These are phyloP conservation scores for Streblospio benedicti DNA, from an alignment of 1,140 invertebrate genomes.

Conservation along the genomic window DNA sequence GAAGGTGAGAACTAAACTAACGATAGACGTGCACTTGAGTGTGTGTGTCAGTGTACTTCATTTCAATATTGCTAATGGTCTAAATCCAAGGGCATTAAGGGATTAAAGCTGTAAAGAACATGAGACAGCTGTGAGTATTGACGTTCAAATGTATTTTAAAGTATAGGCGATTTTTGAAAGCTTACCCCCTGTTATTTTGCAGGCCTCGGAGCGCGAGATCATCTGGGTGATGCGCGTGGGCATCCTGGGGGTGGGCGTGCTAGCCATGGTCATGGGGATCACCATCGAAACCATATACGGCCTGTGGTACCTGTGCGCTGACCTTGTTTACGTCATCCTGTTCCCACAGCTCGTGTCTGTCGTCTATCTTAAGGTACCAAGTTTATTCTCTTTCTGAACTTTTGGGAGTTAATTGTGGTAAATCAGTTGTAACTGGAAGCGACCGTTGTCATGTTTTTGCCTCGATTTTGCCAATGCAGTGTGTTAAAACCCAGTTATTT, in stretches of 20 bases:
- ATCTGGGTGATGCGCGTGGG: conserved; percentile 93
- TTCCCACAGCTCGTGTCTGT: conserved; percentile 97
- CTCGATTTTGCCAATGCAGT: neutral
- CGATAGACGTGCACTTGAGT: neutral
- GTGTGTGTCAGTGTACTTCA: too few relatives aligned
- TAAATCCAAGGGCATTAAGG: neutral
- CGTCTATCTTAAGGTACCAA: conserved; percentile 86
- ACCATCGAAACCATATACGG: conserved; percentile 95
- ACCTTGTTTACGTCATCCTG: conserved; percentile 93
- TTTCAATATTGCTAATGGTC: too few relatives aligned
- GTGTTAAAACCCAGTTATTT: too few relatives aligned
- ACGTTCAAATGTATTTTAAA: too few relatives aligned
- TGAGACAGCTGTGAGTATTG: too few relatives aligned
- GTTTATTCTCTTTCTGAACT: too few relatives aligned
- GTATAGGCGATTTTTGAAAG: too few relatives aligned
- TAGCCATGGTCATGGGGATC: conserved; percentile 90
- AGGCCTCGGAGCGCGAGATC: conserved; percentile 63
- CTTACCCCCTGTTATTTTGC: neutral
- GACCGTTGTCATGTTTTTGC: conserved; percentile 55
- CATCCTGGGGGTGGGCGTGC: conserved; percentile 83
- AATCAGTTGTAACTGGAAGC: neutral
- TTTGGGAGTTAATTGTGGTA: too few relatives aligned
- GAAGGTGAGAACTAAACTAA: conserved; percentile 18
- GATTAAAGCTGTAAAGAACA: neutral
- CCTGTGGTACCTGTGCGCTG: conserved; percentile 89